A percentile compares a stretch with the other conserved stretches of the same genome.
Evolutionary conservation across 2,888 invertebrate genomes (phyloP).

Genomic region (Morpho deidamia): DNA sequence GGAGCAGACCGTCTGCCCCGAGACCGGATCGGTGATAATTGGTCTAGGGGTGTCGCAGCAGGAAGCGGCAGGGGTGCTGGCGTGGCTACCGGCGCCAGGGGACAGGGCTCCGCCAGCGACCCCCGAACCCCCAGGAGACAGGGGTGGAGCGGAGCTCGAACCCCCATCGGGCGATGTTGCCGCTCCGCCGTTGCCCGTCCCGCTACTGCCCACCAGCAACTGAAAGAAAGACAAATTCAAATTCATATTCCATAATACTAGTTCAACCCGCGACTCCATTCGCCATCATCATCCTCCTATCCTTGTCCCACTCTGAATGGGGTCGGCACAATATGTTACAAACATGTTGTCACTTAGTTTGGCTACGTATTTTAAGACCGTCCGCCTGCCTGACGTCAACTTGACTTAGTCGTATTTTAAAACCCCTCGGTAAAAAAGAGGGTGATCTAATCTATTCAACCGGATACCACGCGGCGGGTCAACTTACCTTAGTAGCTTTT

Average conservation of each 20-base stretch:
- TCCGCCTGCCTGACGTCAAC: no score
- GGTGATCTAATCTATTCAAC: no score
- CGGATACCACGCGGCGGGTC: no score
- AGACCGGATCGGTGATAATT: slow-evolving; percentile 94
- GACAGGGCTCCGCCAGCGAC: slow-evolving; percentile 78
- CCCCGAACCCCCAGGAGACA: slow-evolving; percentile 84
- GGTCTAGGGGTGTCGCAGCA: slow-evolving; percentile 96
- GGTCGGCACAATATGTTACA: no score
- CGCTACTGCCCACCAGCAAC: slow-evolving; percentile 86
- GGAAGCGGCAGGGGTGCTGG: slow-evolving; percentile 74
- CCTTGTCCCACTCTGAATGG: no score
- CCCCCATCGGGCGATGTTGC: slow-evolving; percentile 84
- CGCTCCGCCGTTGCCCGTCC: slow-evolving; percentile 85
- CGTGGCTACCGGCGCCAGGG: slow-evolving; percentile 77
- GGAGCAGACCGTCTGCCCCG: slow-evolving; percentile 95
- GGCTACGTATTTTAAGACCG: no score
- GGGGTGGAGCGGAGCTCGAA: slow-evolving; percentile 86
- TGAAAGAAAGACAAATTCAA: slow-evolving; percentile 33
- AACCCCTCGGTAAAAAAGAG: no score
- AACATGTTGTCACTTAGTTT: no score
- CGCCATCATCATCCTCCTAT: no score
- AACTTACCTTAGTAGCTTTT: no score
- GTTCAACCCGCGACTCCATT: no score
- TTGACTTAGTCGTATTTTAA: no score
- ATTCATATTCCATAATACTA: background rate